Evolutionary conservation across 2,797 vertebrate species (phyloP), one percentile per base, ranked within the genome.

Genomic region (Melanogrammus aeglefinus): DNA sequence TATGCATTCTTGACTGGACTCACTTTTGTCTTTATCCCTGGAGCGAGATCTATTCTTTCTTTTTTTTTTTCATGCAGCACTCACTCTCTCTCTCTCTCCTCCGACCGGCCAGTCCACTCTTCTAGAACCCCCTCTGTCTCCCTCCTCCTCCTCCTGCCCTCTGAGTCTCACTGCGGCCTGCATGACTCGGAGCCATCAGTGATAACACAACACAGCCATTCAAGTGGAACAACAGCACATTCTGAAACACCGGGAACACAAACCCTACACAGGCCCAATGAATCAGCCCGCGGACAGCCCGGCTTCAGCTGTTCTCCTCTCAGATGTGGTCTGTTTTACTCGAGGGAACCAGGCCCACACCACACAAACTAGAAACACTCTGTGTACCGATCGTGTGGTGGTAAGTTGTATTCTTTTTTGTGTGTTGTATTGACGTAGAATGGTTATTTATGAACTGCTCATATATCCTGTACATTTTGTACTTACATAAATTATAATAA

Each of bases 171-270:
- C 57, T 24, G 18, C 57, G 18, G 21, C 57, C 57, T 63, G 57
- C 57, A 18, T 18, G 57, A 63, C 21, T 63, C 21, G 1, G 57
- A 63, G 57, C 57, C 57, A 63, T 63, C 21, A 63, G 57, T 63
- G 57, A 63, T 63, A 63, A 63, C 57, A 63, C 57, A 63, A 63
- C 57, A 63, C 57, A 63, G 57, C 57, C 57, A 24, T 63, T 63
- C 57, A 63, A 18, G 57, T 63, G 57, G 57, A 63, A 63, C 57
- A 63, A 8, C 57, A 63, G 57, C 57, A 63, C 57, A 51, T 21
- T 51, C 47, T 51, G 47, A 51, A 51, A 21, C 47, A 51, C 18
- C 57, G 21, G 57, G 57, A n/a, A 63, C 57, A 63, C 57, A 63
- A 63, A 63, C 1, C 57, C 21, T 21, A 8, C 21, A 21, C 57